phyloP scores from a whole-genome alignment of 1,140 invertebrate genomes.

The Camponotus vicinus region DNA sequence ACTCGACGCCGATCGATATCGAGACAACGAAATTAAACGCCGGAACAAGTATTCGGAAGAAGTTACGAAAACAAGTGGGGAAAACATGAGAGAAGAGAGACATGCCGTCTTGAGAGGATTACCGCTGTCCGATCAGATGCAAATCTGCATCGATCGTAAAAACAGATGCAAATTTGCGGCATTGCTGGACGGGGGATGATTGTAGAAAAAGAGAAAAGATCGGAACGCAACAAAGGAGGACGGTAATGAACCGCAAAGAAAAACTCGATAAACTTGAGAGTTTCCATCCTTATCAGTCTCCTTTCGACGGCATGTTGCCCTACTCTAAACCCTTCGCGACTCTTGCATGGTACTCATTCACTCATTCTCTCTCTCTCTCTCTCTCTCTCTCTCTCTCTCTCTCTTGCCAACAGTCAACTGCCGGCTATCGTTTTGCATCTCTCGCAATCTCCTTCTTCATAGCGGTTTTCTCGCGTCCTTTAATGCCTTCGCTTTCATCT shows the following conservation, averaged over 20 bases:
- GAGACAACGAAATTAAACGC: constrained; percentile 34
- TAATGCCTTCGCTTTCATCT: constrained; percentile 40
- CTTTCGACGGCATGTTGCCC: not conserved
- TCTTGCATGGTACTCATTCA: not conserved
- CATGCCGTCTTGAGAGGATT: not conserved
- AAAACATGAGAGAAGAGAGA: not conserved
- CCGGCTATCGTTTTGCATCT: constrained; percentile 25
- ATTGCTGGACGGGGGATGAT: not conserved
- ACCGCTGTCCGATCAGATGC: not conserved
- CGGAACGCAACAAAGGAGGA: constrained; percentile 31
- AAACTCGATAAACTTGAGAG: constrained; percentile 59
- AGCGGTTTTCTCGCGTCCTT: constrained; percentile 45
- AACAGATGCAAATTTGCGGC: constrained; percentile 43
- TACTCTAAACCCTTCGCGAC: not conserved
- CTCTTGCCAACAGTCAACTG: not conserved
- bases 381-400: not conserved
- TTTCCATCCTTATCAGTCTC: constrained; percentile 10
- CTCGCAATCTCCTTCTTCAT: constrained; percentile 49
- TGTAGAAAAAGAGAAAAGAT: not conserved
- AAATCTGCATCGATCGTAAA: constrained; percentile 40
- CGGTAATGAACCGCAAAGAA: constrained; percentile 65
- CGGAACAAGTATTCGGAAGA: not conserved
- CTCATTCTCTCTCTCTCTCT: not conserved
- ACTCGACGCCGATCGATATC: constrained; percentile 45
- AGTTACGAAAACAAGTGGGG: not conserved